Conservation (phyloP, 1,140 invertebrate species). For the Eufriesea mexicana region DNA sequence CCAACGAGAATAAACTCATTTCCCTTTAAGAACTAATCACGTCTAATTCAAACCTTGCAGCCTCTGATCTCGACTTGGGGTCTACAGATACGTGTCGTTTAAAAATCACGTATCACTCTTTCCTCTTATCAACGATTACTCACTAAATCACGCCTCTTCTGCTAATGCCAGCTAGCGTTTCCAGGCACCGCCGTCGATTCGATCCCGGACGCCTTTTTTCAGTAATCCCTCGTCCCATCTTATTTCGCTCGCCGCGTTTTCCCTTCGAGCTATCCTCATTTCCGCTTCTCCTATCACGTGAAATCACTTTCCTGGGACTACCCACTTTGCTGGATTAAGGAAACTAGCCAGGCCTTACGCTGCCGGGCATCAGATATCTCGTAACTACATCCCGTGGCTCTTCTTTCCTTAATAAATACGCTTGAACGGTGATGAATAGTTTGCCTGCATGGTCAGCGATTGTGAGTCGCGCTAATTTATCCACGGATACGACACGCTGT, state of each 20-base stretch:
- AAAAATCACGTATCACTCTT: not conserved
- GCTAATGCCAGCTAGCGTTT: too few relatives aligned
- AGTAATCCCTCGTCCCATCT: not conserved
- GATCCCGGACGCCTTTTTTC: not conserved
- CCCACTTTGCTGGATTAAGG: conserved; percentile 35
- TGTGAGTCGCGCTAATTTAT: not conserved
- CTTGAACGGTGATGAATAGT: not conserved
- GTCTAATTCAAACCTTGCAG: too few relatives aligned
- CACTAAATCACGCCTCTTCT: not conserved
- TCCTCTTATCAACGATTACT: not conserved
- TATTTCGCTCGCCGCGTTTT: not conserved
- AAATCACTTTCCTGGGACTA: conserved; percentile 36
- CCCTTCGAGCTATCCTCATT: conserved; percentile 15
- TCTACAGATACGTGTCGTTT: too few relatives aligned
- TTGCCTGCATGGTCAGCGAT: not conserved
- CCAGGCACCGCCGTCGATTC: not conserved
- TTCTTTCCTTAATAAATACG: conserved; percentile 25
- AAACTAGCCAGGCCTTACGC: conserved; percentile 20
- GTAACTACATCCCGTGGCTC: conserved; percentile 30
- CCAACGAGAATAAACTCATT: too few relatives aligned
- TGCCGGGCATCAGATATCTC: conserved; percentile 26
- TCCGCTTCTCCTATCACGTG: conserved; percentile 27
- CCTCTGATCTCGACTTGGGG: too few relatives aligned
- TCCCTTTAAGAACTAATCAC: too few relatives aligned
- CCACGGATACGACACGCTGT: not conserved